phyloP scores from a whole-genome alignment of 1,140 invertebrate species.

The Heliothis subflexa region DNA sequence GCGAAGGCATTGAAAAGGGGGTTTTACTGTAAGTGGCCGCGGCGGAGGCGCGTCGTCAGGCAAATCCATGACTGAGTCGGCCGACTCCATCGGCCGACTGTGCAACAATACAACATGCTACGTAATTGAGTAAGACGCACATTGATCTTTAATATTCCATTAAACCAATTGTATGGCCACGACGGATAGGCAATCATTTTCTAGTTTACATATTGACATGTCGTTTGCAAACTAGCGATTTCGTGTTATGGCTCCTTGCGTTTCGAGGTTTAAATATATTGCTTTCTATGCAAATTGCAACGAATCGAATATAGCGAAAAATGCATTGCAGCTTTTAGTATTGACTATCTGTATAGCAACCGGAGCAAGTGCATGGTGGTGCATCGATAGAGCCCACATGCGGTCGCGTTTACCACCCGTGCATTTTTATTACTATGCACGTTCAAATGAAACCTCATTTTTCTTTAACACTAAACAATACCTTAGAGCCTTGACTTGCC shows the following conservation, averaged over 20 bases:
- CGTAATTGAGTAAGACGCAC: constrained; percentile 50
- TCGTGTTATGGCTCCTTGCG: constrained; percentile 32
- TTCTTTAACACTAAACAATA: constrained; percentile 45
- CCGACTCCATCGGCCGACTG: constrained; percentile 52
- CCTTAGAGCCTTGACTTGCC: constrained; percentile 64
- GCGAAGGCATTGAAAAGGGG: constrained; percentile 51
- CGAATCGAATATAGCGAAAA: constrained; percentile 29
- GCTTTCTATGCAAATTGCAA: constrained; percentile 26
- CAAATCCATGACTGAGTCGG: no score
- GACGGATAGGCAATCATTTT: constrained; percentile 39
- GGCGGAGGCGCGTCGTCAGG: constrained; percentile 62
- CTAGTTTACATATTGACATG: constrained; percentile 42
- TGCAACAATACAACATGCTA: constrained; percentile 51
- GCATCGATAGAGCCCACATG: constrained; percentile 72
- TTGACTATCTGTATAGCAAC: constrained; percentile 55
- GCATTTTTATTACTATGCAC: constrained; percentile 51
- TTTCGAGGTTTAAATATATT: constrained; percentile 20
- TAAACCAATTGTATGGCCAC: constrained; percentile 40
- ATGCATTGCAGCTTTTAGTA: constrained; percentile 41
- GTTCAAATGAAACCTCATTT: constrained; percentile 43
- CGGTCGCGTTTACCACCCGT: constrained; percentile 41
- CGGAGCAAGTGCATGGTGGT: constrained; percentile 60
- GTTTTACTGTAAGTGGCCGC: constrained; percentile 61
- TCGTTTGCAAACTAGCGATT: constrained; percentile 28
- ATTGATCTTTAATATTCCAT: constrained; percentile 47